phyloP scores from a whole-genome alignment of 1,140 invertebrate species.

The Drosophila rufa region DNA sequence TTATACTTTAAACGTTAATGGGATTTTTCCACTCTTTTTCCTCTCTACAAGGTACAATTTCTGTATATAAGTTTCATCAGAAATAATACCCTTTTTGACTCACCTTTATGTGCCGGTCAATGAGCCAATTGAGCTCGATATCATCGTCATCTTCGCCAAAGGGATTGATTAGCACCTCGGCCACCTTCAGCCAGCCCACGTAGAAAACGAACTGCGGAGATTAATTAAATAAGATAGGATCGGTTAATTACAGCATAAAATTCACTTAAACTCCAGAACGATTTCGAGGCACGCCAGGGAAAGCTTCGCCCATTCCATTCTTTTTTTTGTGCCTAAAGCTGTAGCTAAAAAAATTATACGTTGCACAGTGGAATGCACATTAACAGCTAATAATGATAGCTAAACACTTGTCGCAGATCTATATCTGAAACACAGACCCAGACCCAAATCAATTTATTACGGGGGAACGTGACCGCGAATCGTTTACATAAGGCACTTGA shows the following conservation, averaged over 20 bases:
- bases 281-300: slow-evolving; percentile 29
- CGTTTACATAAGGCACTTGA: slow-evolving; percentile 81
- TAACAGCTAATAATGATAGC: slow-evolving; percentile 46
- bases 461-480: slow-evolving; percentile 61
- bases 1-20: too few species aligned
- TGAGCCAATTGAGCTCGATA: slow-evolving; percentile 95
- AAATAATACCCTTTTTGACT: slow-evolving; percentile 24
- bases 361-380: slow-evolving; percentile 15
- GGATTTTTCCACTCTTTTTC: background rate
- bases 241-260: slow-evolving; percentile 36
- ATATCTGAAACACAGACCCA: slow-evolving; percentile 24
- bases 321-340: slow-evolving; percentile 44
- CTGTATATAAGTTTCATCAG: background rate
- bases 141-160: slow-evolving; percentile 98
- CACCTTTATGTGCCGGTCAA: slow-evolving; percentile 95
- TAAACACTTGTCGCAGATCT: slow-evolving; percentile 44
- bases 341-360: slow-evolving; percentile 4
- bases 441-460: slow-evolving; percentile 28
- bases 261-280: slow-evolving; percentile 45
- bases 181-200: slow-evolving; percentile 98
- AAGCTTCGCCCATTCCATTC: slow-evolving; percentile 53
- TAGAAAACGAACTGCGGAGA: slow-evolving; percentile 96
- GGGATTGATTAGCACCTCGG: slow-evolving; percentile 95
- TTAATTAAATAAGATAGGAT: slow-evolving; percentile 48
- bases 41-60: background rate